Evolutionary conservation across 2,888 invertebrate species (phyloP).

Genomic region (Lepidonotus clava): DNA sequence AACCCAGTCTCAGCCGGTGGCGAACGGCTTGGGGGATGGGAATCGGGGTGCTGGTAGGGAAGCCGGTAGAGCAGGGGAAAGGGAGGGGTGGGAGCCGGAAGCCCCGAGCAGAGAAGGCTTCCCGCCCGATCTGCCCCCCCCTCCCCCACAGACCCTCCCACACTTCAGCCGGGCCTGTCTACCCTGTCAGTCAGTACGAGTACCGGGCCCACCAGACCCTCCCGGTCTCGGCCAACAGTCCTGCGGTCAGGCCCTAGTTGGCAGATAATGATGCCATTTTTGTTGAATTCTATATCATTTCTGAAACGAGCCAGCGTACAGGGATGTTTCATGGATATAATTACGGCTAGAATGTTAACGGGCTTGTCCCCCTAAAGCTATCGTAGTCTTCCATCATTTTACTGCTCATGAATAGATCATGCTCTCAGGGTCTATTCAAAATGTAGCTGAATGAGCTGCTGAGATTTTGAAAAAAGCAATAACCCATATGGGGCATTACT

Average conservation of each 20-base stretch:
- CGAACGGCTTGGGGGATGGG: too few species aligned
- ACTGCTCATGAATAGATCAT: conserved; percentile 5
- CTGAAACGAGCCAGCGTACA: background rate
- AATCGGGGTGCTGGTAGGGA: too few species aligned
- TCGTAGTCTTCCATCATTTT: background rate
- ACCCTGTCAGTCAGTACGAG: background rate
- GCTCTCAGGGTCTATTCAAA: background rate
- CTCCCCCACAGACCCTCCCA: background rate
- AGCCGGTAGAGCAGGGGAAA: too few species aligned
- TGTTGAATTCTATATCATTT: background rate
- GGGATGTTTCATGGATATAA: background rate
- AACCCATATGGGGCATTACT: too few species aligned
- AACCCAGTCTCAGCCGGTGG: too few species aligned
- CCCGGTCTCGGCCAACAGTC: too few species aligned
- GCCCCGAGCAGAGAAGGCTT: background rate
- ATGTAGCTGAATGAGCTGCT: too few species aligned
- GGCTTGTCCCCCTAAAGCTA: background rate
- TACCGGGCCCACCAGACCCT: background rate
- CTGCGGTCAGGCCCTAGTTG: too few species aligned
- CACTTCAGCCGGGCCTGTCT: background rate
- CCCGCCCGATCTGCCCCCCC: background rate
- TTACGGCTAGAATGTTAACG: background rate
- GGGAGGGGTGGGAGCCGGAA: background rate
- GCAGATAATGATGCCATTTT: conserved; percentile 13
- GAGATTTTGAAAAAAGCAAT: too few species aligned